Base-by-base conservation (phyloP, 2,888 invertebrate genomes). In the Xanthorhoe spadicearia region DNA sequence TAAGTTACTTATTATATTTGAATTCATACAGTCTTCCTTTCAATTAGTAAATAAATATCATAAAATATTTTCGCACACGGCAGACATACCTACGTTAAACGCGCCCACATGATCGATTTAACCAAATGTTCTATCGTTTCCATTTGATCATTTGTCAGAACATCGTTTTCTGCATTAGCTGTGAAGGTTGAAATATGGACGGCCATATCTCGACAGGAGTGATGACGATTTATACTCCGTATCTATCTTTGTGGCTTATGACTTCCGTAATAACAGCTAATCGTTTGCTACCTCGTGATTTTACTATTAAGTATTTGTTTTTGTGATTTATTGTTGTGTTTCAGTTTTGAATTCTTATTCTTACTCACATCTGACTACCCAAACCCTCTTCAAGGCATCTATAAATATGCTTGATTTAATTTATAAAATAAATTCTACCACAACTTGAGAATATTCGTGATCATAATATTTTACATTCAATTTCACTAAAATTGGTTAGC, bases 61-160 rank as follows among this genome's bases (percentile, higher is more conserved):
- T 23, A 4, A 23, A 23, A 43, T 13, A n/a, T 43, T 43, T 43
- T 23, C 23, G 13, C 2, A 50, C 18, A 10, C 17, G 19, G 46
- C 17, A 8, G 49, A 50, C 2, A 57, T 17, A 13, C 13, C 19
- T n/a, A 4, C 23, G 19, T n/a, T 50, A 56, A 23, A 38, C n/a
- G 54, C 50, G 52, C 43, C 48, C 64, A 64, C 54, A 23, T 58
- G 57, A 49, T 64, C 59, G 61, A 56, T 59, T 57, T 61, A 60
- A 54, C 48, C 52, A 49, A 56, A 46, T 23, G 57, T n/a, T 35
- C 35, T 17, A 58, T 4, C 38, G 38, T 43, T 43, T 43, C 38
- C 62, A 74, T 72, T 80, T 80, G 75, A 81, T 85, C 82, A 84
- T 79, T 83, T 76, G 81, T 79, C 70, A 74, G 75, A 77, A 77